Evolutionary conservation across 2,113 vertebrate species (phyloP), one percentile per base, ranked within the genome.

Genomic region (Myodes glareolus): DNA sequence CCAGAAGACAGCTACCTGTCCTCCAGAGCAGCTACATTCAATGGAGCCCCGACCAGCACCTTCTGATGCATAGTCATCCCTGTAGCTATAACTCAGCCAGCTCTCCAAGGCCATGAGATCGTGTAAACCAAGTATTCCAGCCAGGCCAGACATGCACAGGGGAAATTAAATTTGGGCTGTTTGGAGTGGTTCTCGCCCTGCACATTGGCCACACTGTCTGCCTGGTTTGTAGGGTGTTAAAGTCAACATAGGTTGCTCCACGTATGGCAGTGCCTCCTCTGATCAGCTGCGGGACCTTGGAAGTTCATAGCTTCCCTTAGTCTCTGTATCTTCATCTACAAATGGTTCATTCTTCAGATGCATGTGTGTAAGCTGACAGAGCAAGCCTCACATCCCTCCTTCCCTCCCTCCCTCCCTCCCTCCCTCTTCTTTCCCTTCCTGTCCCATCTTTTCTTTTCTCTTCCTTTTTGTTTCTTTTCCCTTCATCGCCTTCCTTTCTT

Each of bases 51-150:
- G 4, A 39, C 11, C 63, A 45, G 4, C 0, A 6, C 39, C 33
- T 45, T 27, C 39, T n/a, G 7, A 1, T 0, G 4, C 61, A 52
- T 0, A 67, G 23, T 19, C 45, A 5, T 0, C 58, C 47, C 25
- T 0, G n/a, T 0, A 12, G 36, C 27, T 12, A 3, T 31, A 17
- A 19, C n/a, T 76, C 61, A 31, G 29, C 70, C 63, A 2, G 2
- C n/a, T 33, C 52, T 70, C 82, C 67, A 70, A 82, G n/a, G 19
- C 93, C 7, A n/a, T 45, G 0, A 12, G 50, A 10, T 23, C 6
- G 0, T 0, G 21, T 39, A 80, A 76, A 16, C 33, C 27, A 19
- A 27, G 45, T n/a, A 42, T 39, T n/a, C 80, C 21, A 9, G 23
- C 23, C 55, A 29, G 45, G 72, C 10, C 80, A 55, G 10, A 4